phyloP scores from a whole-genome alignment of 2,113 vertebrate species.

The Hiodon alosoides region DNA sequence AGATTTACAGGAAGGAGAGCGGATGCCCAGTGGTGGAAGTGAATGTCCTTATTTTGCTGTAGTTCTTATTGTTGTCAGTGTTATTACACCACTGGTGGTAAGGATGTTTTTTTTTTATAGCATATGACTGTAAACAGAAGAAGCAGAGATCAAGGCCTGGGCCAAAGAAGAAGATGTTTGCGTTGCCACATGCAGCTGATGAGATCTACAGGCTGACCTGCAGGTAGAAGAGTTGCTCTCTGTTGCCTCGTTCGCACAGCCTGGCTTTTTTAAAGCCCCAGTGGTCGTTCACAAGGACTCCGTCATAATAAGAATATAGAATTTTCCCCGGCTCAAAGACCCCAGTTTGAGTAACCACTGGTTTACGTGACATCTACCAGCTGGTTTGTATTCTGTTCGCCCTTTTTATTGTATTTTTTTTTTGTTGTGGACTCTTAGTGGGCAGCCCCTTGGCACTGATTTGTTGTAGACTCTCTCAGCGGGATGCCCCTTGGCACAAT shows the following conservation, averaged over 20 bases:
- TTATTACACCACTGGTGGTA: too few species aligned
- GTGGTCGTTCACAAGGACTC: too few species aligned
- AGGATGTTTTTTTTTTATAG: conserved; percentile 48
- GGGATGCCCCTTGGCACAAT: neutral
- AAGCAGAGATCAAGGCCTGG: conserved; percentile 86
- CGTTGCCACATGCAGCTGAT: conserved; percentile 85
- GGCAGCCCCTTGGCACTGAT: too few species aligned
- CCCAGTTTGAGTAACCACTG: neutral
- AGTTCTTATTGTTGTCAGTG: too few species aligned
- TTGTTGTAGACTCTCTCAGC: neutral
- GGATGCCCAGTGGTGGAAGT: neutral
- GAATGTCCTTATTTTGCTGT: neutral
- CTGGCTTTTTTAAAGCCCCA: too few species aligned
- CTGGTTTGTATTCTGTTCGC: neutral
- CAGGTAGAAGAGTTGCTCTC: conserved; percentile 65
- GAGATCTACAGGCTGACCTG: conserved; percentile 92
- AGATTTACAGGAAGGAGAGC: too few species aligned
- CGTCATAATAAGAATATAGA: neutral
- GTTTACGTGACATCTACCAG: neutral
- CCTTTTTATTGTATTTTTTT: neutral
- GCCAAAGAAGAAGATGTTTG: conserved; percentile 79
- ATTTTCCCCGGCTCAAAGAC: too few species aligned
- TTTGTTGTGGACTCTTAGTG: neutral
- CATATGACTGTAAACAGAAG: conserved; percentile 84
- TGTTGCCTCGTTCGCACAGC: too few species aligned